A percentile compares a stretch with the other conserved stretches of the same genome.
These are phyloP conservation scores for Sceloporus tristichus DNA, from an alignment of 2,113 vertebrate genomes.

Conservation along the genomic window DNA sequence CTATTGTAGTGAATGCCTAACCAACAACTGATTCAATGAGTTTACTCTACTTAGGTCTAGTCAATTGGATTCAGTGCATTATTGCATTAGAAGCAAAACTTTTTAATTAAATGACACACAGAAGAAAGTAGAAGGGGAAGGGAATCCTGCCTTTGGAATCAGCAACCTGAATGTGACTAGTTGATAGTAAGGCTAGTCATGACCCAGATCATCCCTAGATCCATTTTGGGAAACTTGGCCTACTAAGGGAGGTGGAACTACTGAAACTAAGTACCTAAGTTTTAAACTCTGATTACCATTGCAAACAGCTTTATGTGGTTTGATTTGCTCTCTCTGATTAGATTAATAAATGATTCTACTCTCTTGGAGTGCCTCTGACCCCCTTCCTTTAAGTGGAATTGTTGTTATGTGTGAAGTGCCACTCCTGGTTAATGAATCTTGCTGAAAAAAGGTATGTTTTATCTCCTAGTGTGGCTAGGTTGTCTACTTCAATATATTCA, in stretches of 20 bases:
- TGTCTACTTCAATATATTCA: constrained; percentile 31
- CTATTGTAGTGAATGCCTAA: too few species aligned
- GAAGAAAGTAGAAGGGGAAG: neutral
- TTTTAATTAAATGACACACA: neutral
- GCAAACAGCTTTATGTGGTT: neutral
- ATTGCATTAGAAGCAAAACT: neutral
- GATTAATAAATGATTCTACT: neutral
- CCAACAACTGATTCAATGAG: too few species aligned
- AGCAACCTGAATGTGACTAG: too few species aligned
- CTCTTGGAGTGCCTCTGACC: neutral
- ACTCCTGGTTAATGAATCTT: neutral
- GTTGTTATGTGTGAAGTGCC: constrained; percentile 26
- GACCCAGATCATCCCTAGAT: neutral
- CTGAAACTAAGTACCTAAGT: neutral
- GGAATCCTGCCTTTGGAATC: neutral
- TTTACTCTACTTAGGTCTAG: too few species aligned
- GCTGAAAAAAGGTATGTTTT: neutral
- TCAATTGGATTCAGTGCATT: neutral
- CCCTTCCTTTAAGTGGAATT: constrained; percentile 2
- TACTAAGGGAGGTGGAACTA: neutral
- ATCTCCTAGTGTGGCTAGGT: neutral
- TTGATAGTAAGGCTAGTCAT: neutral
- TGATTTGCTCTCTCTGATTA: neutral
- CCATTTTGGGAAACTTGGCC: neutral
- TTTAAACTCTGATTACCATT: neutral